Evolutionary conservation across 2,888 invertebrate genomes (phyloP).

Genomic region (Hyposoter dolosus): DNA sequence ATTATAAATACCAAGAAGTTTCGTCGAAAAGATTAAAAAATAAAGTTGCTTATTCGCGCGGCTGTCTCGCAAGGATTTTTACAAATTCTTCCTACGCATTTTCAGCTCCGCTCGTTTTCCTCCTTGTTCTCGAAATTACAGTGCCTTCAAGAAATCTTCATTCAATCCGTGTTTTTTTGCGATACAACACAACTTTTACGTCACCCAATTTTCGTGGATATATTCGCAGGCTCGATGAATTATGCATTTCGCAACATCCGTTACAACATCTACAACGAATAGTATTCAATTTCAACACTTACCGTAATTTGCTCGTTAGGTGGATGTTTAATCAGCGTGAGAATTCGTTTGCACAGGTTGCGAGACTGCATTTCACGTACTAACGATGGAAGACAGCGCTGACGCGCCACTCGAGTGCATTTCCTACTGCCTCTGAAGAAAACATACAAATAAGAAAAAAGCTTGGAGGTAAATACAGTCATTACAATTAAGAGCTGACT

Average conservation of each 20-base stretch:
- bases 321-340: slow-evolving; percentile 4
- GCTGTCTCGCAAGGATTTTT: slow-evolving; percentile 14
- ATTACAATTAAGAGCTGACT: background rate
- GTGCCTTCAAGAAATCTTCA: background rate
- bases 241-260: background rate
- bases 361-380: slow-evolving; percentile 39
- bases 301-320: slow-evolving; percentile 10
- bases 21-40: slow-evolving; percentile 5
- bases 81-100: slow-evolving; percentile 12
- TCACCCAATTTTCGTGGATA: background rate
- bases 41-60: slow-evolving; percentile 14
- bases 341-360: slow-evolving; percentile 59
- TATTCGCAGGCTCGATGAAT: background rate
- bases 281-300: slow-evolving; percentile 18
- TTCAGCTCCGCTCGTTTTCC: slow-evolving; percentile 5
- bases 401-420: slow-evolving; percentile 74
- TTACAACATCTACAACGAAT: background rate
- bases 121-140: background rate
- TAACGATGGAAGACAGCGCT: slow-evolving; percentile 58
- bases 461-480: background rate
- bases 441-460: background rate
- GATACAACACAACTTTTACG: slow-evolving; percentile 11
- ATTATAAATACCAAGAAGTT: slow-evolving; percentile 60
- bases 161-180: slow-evolving; percentile 35
- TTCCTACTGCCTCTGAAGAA: slow-evolving; percentile 1